Evolutionary conservation across 1,140 invertebrate species (phyloP).

Genomic region (Antheraea mylitta): DNA sequence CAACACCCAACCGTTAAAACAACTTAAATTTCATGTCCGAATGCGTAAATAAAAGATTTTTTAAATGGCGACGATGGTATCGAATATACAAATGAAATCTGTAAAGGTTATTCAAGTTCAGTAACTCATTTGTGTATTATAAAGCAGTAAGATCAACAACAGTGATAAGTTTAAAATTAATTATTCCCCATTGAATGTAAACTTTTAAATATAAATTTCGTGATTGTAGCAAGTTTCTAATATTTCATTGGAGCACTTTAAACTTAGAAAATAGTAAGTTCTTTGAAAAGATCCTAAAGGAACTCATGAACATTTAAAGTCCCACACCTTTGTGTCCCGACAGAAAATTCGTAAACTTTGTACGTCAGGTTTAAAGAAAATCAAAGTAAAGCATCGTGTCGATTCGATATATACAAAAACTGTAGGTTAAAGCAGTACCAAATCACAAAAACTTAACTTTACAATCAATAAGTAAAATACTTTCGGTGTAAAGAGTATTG

Average conservation of each 20-base stretch:
- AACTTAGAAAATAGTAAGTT: not conserved
- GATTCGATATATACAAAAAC: not conserved
- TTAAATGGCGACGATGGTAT: not conserved
- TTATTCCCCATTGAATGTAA: too few relatives aligned
- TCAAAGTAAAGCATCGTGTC: not conserved
- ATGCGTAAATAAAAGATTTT: not conserved
- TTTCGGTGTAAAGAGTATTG: not conserved
- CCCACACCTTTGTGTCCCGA: not conserved
- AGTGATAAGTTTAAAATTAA: not conserved
- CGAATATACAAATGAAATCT: not conserved
- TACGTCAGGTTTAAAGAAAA: not conserved
- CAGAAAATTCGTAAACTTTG: not conserved
- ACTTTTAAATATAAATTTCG: too few relatives aligned
- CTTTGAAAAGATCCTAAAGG: not conserved
- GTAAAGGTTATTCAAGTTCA: not conserved
- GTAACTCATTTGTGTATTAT: not conserved
- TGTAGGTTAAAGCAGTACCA: not conserved
- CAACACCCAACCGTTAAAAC: too few relatives aligned
- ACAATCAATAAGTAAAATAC: not conserved
- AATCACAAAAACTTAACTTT: not conserved
- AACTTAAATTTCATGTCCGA: too few relatives aligned
- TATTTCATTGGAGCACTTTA: not conserved
- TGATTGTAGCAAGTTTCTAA: too few relatives aligned
- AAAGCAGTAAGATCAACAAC: not conserved
- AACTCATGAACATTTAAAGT: not conserved